Conservation (phyloP, 30 jellyfish, hydroid and myxozoan species). For the Aurelia sp. region DNA sequence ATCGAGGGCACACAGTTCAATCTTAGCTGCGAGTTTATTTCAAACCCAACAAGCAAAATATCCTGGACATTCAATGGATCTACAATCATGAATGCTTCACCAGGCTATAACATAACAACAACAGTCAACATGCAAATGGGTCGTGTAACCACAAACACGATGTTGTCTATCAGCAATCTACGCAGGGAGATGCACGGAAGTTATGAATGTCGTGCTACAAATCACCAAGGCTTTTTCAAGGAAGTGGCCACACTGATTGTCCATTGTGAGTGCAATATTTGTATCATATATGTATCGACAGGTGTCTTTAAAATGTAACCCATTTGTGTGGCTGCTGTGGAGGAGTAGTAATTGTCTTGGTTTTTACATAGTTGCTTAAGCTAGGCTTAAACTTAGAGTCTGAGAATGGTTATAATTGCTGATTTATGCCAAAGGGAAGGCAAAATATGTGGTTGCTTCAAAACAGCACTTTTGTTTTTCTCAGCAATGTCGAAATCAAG, state of each 20-base stretch:
- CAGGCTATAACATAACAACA: neutral
- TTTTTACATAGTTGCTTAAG: too few species aligned
- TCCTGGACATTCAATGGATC: constrained; percentile 43
- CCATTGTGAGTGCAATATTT: constrained; percentile 32
- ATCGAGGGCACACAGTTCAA: constrained; percentile 1
- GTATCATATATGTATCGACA: too few species aligned
- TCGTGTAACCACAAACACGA: constrained; percentile 50
- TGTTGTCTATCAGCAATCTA: neutral
- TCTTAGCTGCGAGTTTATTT: constrained; percentile 9
- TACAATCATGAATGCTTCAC: neutral
- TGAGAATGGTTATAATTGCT: too few species aligned
- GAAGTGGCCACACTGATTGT: constrained; percentile 10
- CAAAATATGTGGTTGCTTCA: too few species aligned
- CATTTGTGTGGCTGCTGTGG: too few species aligned
- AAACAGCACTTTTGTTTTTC: too few species aligned
- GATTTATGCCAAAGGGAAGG: too few species aligned
- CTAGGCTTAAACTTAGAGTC: too few species aligned
- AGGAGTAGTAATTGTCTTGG: too few species aligned
- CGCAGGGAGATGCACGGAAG: constrained; percentile 37
- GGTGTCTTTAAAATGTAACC: too few species aligned
- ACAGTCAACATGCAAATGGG: constrained; percentile 11
- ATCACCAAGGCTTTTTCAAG: constrained; percentile 37
- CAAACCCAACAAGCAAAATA: constrained; percentile 16
- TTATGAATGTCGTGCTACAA: constrained; percentile 46
- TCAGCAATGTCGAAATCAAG: too few species aligned